Evolutionary conservation across 2,888 invertebrate species (phyloP).

Genomic region (Athripsodes cinereus): DNA sequence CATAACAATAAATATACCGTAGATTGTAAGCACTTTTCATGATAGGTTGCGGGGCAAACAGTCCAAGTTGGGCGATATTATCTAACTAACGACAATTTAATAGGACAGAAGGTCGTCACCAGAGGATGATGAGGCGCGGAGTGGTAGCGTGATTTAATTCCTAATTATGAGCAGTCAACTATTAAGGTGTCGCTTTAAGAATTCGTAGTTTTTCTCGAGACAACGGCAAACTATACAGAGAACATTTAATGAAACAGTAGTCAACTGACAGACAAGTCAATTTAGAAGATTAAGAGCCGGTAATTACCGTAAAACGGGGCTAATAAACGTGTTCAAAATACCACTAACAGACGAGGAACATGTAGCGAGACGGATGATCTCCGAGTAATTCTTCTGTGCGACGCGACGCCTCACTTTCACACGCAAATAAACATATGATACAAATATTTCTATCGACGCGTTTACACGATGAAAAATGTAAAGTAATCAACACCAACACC

Average conservation of each 20-base stretch:
- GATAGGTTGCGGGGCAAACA: conserved; percentile 8
- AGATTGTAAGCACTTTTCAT: too few relatives aligned
- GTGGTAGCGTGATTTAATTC: background rate
- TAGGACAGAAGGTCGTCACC: conserved; percentile 17
- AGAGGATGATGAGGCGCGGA: conserved; percentile 17
- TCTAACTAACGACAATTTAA: conserved; percentile 26
- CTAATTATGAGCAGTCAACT: too few relatives aligned
- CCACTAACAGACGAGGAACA: conserved; percentile 24
- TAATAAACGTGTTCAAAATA: conserved; percentile 27
- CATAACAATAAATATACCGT: background rate
- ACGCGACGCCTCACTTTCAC: too few relatives aligned
- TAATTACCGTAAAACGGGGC: conserved; percentile 24
- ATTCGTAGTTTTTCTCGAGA: too few relatives aligned
- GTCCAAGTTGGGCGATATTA: conserved; percentile 18
- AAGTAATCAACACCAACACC: too few relatives aligned
- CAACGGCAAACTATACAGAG: conserved; percentile 20
- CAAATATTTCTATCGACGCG: too few relatives aligned
- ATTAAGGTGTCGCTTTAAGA: too few relatives aligned
- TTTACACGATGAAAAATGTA: too few relatives aligned
- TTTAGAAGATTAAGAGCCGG: conserved; percentile 27
- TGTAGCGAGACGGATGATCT: conserved; percentile 1
- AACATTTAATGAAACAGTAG: conserved; percentile 21
- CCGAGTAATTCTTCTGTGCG: too few relatives aligned
- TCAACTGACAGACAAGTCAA: conserved; percentile 25
- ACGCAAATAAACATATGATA: too few relatives aligned